These are phyloP conservation scores for Synanthedon tipuliformis DNA, from an alignment of 2,888 invertebrate genomes.

Conservation along the genomic window DNA sequence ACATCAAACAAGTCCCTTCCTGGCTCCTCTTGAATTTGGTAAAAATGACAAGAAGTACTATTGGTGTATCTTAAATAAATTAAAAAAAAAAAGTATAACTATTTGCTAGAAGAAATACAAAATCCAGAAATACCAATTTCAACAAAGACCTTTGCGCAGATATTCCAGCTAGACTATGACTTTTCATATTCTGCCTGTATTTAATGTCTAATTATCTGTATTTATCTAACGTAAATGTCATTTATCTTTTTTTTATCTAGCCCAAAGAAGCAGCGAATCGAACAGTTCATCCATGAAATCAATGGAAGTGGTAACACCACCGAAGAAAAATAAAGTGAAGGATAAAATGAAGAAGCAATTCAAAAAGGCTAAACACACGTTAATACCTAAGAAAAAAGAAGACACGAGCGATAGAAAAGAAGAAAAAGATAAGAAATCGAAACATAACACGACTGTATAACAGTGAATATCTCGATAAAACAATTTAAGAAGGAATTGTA, in stretches of 20 bases:
- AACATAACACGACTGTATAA: conserved; percentile 12
- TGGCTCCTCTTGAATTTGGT: too few species aligned
- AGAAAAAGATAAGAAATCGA: conserved; percentile 44
- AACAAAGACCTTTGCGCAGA: too few species aligned
- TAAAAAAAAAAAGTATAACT: too few species aligned
- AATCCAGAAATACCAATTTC: too few species aligned
- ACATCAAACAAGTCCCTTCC: too few species aligned
- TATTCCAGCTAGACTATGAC: too few species aligned
- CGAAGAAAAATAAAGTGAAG: conserved; percentile 60
- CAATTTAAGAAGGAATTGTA: too few species aligned
- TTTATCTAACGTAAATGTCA: background rate
- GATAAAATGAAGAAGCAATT: conserved; percentile 63
- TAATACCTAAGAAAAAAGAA: conserved; percentile 57
- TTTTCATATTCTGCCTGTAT: background rate
- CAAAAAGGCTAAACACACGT: conserved; percentile 56
- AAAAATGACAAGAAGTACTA: too few species aligned
- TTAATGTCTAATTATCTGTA: too few species aligned
- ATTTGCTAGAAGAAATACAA: too few species aligned
- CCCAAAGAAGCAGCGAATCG: conserved; percentile 58
- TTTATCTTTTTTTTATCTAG: conserved; percentile 34
- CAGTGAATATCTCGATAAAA: too few species aligned
- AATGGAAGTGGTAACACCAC: conserved; percentile 36
- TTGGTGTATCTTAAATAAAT: too few species aligned
- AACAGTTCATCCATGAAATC: conserved; percentile 58
- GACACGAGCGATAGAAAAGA: conserved; percentile 33